phyloP scores from a whole-genome alignment of 2,888 invertebrate genomes.

The Lingula anatina region DNA sequence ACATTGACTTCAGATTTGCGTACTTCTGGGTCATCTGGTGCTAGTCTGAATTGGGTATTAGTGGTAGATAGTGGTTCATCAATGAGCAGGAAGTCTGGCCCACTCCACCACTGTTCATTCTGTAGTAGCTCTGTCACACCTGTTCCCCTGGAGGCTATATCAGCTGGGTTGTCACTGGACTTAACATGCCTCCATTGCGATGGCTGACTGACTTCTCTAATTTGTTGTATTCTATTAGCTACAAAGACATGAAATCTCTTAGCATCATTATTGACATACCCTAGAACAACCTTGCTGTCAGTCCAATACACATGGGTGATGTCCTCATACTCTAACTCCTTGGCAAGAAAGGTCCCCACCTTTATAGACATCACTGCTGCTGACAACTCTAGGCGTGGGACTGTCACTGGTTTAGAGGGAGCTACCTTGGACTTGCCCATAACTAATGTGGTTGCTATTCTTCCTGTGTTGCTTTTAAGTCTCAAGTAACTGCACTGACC shows the following conservation, averaged over 20 bases:
- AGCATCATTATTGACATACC: constrained; percentile 11
- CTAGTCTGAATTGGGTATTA: not conserved
- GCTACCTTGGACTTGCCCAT: constrained; percentile 17
- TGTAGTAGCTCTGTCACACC: constrained; percentile 2
- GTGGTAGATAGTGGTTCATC: not conserved
- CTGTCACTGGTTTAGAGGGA: constrained; percentile 6
- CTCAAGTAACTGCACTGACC: constrained; percentile 17
- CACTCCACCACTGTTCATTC: constrained; percentile 6
- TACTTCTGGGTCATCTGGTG: constrained; percentile 10
- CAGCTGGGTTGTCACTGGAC: constrained; percentile 11
- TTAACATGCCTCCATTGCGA: constrained; percentile 12
- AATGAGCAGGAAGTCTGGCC: constrained; percentile 10
- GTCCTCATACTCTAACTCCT: constrained; percentile 6
- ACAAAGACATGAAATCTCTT: constrained; percentile 12
- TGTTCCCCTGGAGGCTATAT: constrained; percentile 10
- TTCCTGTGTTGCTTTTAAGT: constrained; percentile 4
- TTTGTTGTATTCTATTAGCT: constrained; percentile 11
- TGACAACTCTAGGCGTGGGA: constrained; percentile 10
- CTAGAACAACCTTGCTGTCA: constrained; percentile 12
- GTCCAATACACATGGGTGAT: constrained; percentile 10
- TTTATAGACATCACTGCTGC: constrained; percentile 9
- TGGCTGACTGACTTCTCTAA: constrained; percentile 4
- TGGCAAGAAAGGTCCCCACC: constrained; percentile 3
- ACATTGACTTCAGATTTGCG: not conserved
- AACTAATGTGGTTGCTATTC: constrained; percentile 13